These are phyloP conservation scores for Tineola bisselliella DNA, from an alignment of 2,888 invertebrate species.

Conservation along the genomic window DNA sequence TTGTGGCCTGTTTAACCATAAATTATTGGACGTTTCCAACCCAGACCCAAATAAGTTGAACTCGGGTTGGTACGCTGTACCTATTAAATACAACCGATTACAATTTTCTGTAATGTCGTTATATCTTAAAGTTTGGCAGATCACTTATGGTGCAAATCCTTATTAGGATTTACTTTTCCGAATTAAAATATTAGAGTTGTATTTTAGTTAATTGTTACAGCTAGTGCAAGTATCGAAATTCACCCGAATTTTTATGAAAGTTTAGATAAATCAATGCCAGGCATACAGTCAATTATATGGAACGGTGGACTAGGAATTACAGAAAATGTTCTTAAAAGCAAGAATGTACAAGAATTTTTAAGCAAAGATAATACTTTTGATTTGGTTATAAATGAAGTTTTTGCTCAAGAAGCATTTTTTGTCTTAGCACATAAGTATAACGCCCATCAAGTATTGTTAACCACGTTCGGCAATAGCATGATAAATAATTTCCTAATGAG, in stretches of 20 bases:
- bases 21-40: too few species aligned
- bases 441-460: slow-evolving; percentile 43
- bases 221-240: background rate
- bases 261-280: slow-evolving; percentile 38
- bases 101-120: too few species aligned
- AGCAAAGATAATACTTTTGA: slow-evolving; percentile 45
- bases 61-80: too few species aligned
- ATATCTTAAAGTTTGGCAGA: too few species aligned
- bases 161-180: too few species aligned
- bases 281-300: slow-evolving; percentile 44
- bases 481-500: slow-evolving; percentile 41
- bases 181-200: too few species aligned
- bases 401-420: slow-evolving; percentile 54
- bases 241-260: slow-evolving; percentile 18
- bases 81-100: too few species aligned
- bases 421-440: slow-evolving; percentile 54
- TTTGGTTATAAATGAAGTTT: slow-evolving; percentile 56
- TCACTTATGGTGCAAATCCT: too few species aligned
- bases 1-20: too few species aligned
- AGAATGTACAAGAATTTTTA: slow-evolving; percentile 35
- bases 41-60: too few species aligned
- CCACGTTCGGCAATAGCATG: slow-evolving; percentile 55
- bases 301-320: slow-evolving; percentile 40
- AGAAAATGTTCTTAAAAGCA: slow-evolving; percentile 41
- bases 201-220: too few species aligned